Conservation (phyloP, 2,888 invertebrate species). For the Eupeodes luniger region DNA sequence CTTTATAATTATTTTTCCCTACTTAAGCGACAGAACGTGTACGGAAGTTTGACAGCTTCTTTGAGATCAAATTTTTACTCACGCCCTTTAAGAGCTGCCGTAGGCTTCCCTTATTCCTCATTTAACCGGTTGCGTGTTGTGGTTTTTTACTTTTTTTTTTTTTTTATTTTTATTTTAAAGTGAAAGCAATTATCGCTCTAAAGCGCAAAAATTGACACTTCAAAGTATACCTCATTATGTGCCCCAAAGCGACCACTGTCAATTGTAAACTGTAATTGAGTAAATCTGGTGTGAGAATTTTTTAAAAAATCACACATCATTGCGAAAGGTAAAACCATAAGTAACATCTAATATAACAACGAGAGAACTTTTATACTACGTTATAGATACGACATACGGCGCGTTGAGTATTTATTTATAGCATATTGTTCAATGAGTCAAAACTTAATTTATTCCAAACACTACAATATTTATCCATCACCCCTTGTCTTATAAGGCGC, state of each 20-base stretch:
- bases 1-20: constrained; percentile 18
- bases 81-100: constrained; percentile 40
- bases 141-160: constrained; percentile 49
- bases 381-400: too few species aligned
- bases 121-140: constrained; percentile 52
- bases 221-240: constrained; percentile 37
- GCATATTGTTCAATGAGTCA: constrained; percentile 55
- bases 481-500: constrained; percentile 35
- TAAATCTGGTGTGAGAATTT: constrained; percentile 46
- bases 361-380: background rate
- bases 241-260: constrained; percentile 43
- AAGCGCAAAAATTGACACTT: constrained; percentile 67
- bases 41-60: constrained; percentile 60
- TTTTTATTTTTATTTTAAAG: background rate
- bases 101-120: constrained; percentile 6
- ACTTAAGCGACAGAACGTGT: constrained; percentile 43
- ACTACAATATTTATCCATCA: constrained; percentile 40
- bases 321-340: constrained; percentile 22
- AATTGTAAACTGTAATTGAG: constrained; percentile 54
- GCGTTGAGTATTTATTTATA: background rate
- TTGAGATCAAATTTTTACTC: constrained; percentile 41
- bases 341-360: background rate
- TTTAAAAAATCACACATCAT: constrained; percentile 12
- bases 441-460: constrained; percentile 64
- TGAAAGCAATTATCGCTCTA: constrained; percentile 59